A percentile compares a stretch with the other conserved stretches of the same genome.
Conservation (phyloP, 2,113 vertebrate genomes). For the Corythaixoides concolor region DNA sequence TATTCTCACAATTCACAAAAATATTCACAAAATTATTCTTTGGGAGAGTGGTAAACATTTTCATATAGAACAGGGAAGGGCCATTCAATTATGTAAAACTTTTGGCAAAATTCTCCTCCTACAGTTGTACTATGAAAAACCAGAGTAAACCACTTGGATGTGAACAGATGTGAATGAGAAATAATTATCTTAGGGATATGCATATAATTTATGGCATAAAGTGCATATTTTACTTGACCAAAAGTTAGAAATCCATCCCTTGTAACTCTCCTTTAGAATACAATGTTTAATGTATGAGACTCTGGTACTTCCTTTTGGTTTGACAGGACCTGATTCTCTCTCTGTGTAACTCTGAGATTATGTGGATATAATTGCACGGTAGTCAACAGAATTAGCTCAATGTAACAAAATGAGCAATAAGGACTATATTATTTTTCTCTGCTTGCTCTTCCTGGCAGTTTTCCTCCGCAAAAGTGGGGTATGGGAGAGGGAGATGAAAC, state of each 20-base stretch:
- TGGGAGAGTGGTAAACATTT: neutral
- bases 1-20: neutral
- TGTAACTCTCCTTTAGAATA: neutral
- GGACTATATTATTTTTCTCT: neutral
- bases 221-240: neutral
- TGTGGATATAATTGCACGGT: neutral
- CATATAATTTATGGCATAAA: neutral
- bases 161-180: neutral
- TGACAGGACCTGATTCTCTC: neutral
- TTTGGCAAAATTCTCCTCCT: neutral
- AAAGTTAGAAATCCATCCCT: neutral
- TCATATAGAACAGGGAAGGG: neutral
- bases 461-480: neutral
- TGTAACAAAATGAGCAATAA: neutral
- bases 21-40: neutral
- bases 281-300: neutral
- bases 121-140: neutral
- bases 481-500: neutral
- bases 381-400: neutral
- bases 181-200: neutral
- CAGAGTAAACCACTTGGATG: neutral
- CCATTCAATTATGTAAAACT: neutral
- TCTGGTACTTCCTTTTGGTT: neutral
- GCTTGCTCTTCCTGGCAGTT: neutral
- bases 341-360: neutral